Base-by-base conservation (phyloP, 2,113 vertebrate species). In the Climacteris rufus region DNA sequence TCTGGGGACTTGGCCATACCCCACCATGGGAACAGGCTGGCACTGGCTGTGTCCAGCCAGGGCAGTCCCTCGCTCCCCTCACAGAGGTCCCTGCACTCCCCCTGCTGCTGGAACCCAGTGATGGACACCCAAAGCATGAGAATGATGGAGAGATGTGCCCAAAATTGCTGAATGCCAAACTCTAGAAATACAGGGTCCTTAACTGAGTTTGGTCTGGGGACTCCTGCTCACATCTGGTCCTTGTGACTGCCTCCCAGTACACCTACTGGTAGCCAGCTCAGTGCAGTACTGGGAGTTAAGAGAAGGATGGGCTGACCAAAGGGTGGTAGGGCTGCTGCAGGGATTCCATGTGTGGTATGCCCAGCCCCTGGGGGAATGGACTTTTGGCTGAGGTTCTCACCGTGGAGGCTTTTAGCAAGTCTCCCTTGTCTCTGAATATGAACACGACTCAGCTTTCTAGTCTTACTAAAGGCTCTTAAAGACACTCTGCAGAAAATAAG, bases 51-150 rank as follows among this genome's bases (percentile, higher is more conserved):
- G 53, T 22, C 23, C 23, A 60, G 45, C 39, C 1, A 2, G n/a
- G 50, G 6, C 61, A 45, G 39, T 44, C 15, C 15, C 5, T 4
- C 5, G 14, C 6, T 15, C 35, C 13, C 20, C n/a, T 54, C 54
- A 6, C 3, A 13, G 50, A 12, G 6, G 8, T 8, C 22, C 12
- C 49, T 47, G n/a, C 49, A 42, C 56, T 12, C 12, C 23, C 22
- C 4, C 16, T 4, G 12, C 49, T n/a, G 3, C 18, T 5, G 1
- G 25, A 24, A 22, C 17, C 7, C 47, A 18, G 31, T 44, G 11
- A 52, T 0, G 2, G 49, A 6, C 12, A 18, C 44, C 28, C 28
- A n/a, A 8, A 13, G 7, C 10, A 6, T 0, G 0, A 78, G 74
- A 59, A 53, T 65, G 54, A 54, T 86, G 63, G 64, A 89, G 74